Base-by-base conservation (phyloP, 2,113 vertebrate species). In the Pelecanoides urinatrix region DNA sequence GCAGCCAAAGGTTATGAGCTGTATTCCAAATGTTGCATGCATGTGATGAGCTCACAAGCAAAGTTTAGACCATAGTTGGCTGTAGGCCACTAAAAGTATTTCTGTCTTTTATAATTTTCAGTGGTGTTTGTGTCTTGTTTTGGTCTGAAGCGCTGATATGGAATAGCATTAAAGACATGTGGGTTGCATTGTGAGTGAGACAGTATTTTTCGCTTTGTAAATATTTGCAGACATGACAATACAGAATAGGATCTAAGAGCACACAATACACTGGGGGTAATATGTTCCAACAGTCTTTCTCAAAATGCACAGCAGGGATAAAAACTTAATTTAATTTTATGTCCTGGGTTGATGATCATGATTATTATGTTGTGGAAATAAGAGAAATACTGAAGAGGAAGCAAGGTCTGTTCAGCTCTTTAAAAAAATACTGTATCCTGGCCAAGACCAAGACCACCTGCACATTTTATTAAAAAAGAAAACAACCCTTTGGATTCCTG, bases 121-220 rank as follows among this genome's bases (percentile, higher is more conserved):
- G 59, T 92, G 67, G 16, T 93, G 49, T 49, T 94, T 93, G 62
- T 88, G 26, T 73, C 45, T 94, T 94, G 83, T 85, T 95, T 95
- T 92, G 70, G 84, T 97, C 45, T 95, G 86, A 91, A 86, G 86
- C 2, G 6, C 65, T 91, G 91, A 92, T 94, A 90, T 15, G 63
- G 90, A 96, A 78, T 61, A 91, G 19, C 65, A 92, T 94, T 94
- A 93, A 94, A 93, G 86, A 68, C 65, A 38, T 58, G 30, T 88
- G 88, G 61, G 19, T 77, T 95, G 55, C 5, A 7, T 44, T 83
- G 79, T 65, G 84, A 73, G 71, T 50, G 47, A 91, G 67, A 36
- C 56, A 27, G 49, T 89, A 36, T 56, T 89, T 96, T 92, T 88
- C 85, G 36, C 53, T 88, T 92, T 76, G 66, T 92, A 95, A 96